These are phyloP conservation scores for Eristalinus aeneus DNA, from an alignment of 2,888 invertebrate genomes.

Conservation along the genomic window DNA sequence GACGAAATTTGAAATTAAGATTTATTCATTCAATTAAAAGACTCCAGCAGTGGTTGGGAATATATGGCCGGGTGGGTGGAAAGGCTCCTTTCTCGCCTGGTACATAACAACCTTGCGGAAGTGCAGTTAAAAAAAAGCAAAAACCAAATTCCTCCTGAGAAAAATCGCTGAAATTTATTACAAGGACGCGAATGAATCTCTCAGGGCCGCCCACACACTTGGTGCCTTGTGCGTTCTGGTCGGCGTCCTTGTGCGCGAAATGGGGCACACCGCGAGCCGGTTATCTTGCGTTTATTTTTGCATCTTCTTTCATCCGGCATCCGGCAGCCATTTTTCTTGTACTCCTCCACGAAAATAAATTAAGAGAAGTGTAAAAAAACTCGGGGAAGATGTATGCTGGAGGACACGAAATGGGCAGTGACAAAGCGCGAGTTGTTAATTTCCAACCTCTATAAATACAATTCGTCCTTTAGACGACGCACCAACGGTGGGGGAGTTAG, in stretches of 20 bases:
- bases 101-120: conserved; percentile 26
- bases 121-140: conserved; percentile 16
- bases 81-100: not conserved
- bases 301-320: not conserved
- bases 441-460: conserved; percentile 53
- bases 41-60: conserved; percentile 50
- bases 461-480: conserved; percentile 34
- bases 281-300: conserved; percentile 33
- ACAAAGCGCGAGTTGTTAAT: conserved; percentile 53
- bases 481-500: conserved; percentile 1
- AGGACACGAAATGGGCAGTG: conserved; percentile 49
- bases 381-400: conserved; percentile 14
- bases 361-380: conserved; percentile 17
- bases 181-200: conserved; percentile 58
- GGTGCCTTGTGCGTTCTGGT: not conserved
- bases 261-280: conserved; percentile 30
- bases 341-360: conserved; percentile 49
- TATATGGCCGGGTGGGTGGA: conserved; percentile 14
- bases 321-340: conserved; percentile 46
- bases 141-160: conserved; percentile 27
- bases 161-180: conserved; percentile 64
- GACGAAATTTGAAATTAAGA: conserved; percentile 64
- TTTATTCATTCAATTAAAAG: conserved; percentile 70
- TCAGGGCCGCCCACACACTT: conserved; percentile 37
- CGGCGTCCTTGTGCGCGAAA: conserved; percentile 39